Base-by-base conservation (phyloP, 2,888 invertebrate species). In the Allacma fusca region DNA sequence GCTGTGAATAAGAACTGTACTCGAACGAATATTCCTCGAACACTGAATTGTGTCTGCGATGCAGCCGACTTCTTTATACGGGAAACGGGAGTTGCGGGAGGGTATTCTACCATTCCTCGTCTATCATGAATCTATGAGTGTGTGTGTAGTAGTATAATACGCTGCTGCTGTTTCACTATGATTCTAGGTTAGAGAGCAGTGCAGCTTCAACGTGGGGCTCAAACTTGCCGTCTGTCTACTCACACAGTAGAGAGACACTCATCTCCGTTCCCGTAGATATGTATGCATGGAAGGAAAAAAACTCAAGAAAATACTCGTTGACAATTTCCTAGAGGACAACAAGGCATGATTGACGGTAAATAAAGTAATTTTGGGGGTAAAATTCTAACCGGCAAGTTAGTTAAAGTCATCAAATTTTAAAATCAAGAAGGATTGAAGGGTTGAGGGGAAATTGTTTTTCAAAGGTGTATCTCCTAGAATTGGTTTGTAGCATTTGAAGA, bases 81-180 rank as follows among this genome's bases (percentile, higher is more conserved):
- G 76, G 76, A 76, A 73, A 59, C 71, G 76, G 76, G 76, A 76
- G 76, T 69, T 76, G n/a, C 76, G 69, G 76, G 65, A 70, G 73
- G 64, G 73, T 21, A 71, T 57, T 70, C 68, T 40, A 68, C 50
- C n/a, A 50, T 50, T 50, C 26, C 65, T 28, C 65, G 2, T 62
- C 65, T 26, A 65, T 28, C 65, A 50, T 50, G 50, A 5, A 5
- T 19, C 16, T 50, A 34, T n/a, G 7, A 9, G 2, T 50, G 7
- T n/a, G 5, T 16, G 50, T 50, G n/a, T 50, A 16, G 4, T 50
- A 50, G 50, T 19, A 5, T n/a, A n/a, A 16, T 13, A 50, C 34
- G 34, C 34, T 34, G 4, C 34, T 7, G 34, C 34, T 9, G 50
- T 16, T 12, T n/a, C n/a, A 50, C 9, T 12, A 16, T 19, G 9